Evolutionary conservation across 2,113 vertebrate genomes (phyloP).

Genomic region (Shinisaurus crocodilurus): DNA sequence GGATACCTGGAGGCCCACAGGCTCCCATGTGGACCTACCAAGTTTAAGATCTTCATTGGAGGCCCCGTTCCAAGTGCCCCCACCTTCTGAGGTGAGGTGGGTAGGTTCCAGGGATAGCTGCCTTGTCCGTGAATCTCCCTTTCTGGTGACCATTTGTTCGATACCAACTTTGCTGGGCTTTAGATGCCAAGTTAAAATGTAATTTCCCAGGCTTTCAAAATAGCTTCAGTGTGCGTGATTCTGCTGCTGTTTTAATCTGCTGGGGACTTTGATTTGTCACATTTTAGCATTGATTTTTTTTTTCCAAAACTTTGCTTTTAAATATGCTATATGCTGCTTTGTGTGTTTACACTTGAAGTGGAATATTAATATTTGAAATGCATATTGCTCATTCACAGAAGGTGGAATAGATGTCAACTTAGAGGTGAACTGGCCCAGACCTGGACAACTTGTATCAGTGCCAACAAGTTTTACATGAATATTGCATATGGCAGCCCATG

Average conservation of each 20-base stretch:
- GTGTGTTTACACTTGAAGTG: too few relatives aligned
- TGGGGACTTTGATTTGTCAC: background rate
- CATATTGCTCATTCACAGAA: background rate
- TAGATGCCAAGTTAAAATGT: background rate
- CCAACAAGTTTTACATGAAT: background rate
- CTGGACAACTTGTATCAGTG: background rate
- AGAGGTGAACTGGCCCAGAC: background rate
- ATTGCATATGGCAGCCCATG: background rate
- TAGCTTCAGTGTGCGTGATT: background rate
- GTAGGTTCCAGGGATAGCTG: background rate
- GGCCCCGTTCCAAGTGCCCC: background rate
- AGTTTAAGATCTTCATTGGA: background rate
- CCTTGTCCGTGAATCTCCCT: background rate
- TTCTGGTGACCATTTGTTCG: background rate
- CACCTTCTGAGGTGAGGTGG: background rate
- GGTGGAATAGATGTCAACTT: background rate
- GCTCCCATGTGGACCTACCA: background rate
- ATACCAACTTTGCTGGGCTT: background rate
- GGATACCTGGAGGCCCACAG: background rate
- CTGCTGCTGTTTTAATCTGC: background rate
- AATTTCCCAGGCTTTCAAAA: background rate
- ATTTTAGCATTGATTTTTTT: background rate
- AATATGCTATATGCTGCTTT: background rate
- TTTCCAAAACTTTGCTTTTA: too few relatives aligned
- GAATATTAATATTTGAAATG: too few relatives aligned